phyloP scores from a whole-genome alignment of 1,140 invertebrate species.

The Zaprionus vittiger region DNA sequence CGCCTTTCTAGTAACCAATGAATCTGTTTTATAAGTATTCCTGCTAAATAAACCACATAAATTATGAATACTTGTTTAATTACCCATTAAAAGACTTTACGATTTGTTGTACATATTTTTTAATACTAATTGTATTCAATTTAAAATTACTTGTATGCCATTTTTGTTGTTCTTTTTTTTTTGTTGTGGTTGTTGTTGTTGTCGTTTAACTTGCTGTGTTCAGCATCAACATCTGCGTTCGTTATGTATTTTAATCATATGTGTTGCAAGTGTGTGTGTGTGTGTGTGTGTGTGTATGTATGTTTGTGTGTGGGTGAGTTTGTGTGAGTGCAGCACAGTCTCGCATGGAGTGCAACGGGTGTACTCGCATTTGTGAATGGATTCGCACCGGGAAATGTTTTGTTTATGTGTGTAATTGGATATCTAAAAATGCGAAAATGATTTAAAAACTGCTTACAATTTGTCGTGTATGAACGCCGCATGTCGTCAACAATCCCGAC shows the following conservation, averaged over 20 bases:
- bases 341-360: conserved; percentile 18
- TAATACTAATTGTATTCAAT: conserved; percentile 83
- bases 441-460: conserved; percentile 76
- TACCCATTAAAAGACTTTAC: conserved; percentile 28
- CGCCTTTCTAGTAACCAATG: background rate
- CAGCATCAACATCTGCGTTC: conserved; percentile 37
- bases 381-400: conserved; percentile 42
- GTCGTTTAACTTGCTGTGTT: conserved; percentile 36
- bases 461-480: conserved; percentile 18
- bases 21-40: background rate
- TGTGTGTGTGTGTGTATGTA: conserved; percentile 12
- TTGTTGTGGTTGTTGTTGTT: conserved; percentile 43
- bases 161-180: conserved; percentile 39
- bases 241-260: conserved; percentile 57
- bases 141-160: conserved; percentile 81
- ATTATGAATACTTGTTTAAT: background rate
- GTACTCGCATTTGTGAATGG: conserved; percentile 30
- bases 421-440: conserved; percentile 75
- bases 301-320: conserved; percentile 20
- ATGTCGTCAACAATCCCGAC: conserved; percentile 2
- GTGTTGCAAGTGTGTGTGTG: conserved; percentile 18
- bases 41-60: background rate
- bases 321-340: conserved; percentile 10
- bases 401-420: conserved; percentile 20
- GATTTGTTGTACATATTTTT: conserved; percentile 77